Evolutionary conservation across 1,140 invertebrate genomes (phyloP), one percentile per base, ranked within the genome.

Genomic region (Ceratina australensis): DNA sequence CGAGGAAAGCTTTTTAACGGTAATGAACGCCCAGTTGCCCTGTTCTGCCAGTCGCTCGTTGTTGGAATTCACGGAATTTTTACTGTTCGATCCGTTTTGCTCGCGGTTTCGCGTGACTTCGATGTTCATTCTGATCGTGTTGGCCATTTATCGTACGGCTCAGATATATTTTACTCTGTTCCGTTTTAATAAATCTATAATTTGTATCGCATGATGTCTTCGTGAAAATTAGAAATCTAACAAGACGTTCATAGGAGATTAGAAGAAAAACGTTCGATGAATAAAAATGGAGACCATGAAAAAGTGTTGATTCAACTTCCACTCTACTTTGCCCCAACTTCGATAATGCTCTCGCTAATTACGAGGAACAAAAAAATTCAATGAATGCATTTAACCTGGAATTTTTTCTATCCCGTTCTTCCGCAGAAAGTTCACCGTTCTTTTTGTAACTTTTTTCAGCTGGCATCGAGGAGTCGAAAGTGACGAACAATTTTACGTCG

Each of bases 1-100:
- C 20, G 26, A 64, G 47, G 66, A 49, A n/a, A 79, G 66, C 71
- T 76, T 82, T 83, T 82, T 75, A 82, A 75, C 71, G 66, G 75
- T 64, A 83, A 83, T 71, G 76, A 83, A 81, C 76, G 64, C 72
- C 52, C 77, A 57, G 64, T 63, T 59, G 61, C 67, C 50, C 65
- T 77, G 82, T 78, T 82, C 82, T 59, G 18, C 47, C 59, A 56
- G 12, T 7, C 33, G 10, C 26, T 13, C 10, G 15, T 8, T 12
- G 15, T 8, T 28, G 60, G 60, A 78, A 64, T 63, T 15, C 24
- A 3, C 15, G 66, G 59, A 77, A 77, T 71, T 63, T 71, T 47
- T n/a, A 16, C 7, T n/a, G 47, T 68, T 42, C 57, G 47, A n/a
- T 47, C n/a, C 20, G 16, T n/a, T 54, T 54, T 54, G 10, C 56